phyloP scores from a whole-genome alignment of 1,140 invertebrate genomes.

The Tetramorium simillimum region DNA sequence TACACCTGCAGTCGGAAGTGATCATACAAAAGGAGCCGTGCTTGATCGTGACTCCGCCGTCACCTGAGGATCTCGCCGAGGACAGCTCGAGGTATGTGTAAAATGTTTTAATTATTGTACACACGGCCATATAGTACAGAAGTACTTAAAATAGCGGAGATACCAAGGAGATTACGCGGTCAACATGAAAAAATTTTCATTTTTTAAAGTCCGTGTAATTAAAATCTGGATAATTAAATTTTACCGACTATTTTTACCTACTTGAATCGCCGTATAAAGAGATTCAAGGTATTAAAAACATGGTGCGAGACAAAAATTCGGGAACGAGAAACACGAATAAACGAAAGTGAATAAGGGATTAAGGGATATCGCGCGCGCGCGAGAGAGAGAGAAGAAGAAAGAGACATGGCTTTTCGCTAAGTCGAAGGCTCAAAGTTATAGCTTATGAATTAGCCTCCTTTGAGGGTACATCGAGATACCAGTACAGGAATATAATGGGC shows the following conservation, averaged over 20 bases:
- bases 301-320: neutral
- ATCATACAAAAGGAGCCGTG: slow-evolving; percentile 72
- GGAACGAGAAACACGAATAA: neutral
- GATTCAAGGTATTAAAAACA: neutral
- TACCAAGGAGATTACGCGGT: neutral
- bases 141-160: neutral
- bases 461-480: slow-evolving; percentile 37
- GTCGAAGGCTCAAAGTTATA: slow-evolving; percentile 41
- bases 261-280: neutral
- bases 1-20: slow-evolving; percentile 75
- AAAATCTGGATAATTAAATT: neutral
- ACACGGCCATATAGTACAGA: neutral
- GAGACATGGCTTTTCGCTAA: neutral
- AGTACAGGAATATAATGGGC: slow-evolving; percentile 64
- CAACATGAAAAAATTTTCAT: neutral
- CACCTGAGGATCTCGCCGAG: slow-evolving; percentile 54
- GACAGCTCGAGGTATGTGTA: slow-evolving; percentile 47
- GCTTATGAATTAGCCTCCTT: slow-evolving; percentile 65
- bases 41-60: slow-evolving; percentile 72
- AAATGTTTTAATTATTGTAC: neutral
- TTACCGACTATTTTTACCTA: neutral
- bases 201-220: neutral
- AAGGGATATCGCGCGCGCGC: neutral
- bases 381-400: neutral
- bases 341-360: slow-evolving; percentile 16